Conservation (phyloP, 2,797 vertebrate genomes). For the Gadopsis bispinosus region DNA sequence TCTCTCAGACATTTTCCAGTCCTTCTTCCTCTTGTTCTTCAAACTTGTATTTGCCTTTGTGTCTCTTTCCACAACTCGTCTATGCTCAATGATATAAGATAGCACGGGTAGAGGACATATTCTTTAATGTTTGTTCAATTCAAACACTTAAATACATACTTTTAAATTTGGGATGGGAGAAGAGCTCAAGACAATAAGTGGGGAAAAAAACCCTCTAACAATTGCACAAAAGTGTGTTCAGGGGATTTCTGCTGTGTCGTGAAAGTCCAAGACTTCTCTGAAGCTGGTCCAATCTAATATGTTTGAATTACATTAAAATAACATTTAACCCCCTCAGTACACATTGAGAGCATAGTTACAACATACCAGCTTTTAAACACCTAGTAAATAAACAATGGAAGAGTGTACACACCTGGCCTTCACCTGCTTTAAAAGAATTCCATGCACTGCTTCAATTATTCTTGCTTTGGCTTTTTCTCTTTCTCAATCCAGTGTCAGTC, state of each 20-base stretch:
- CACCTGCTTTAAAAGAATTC: background rate
- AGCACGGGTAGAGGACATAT: background rate
- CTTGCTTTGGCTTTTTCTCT: background rate
- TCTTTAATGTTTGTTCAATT: background rate
- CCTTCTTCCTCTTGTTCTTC: slow-evolving; percentile 22
- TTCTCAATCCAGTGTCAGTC: slow-evolving; percentile 14
- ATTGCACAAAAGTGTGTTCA: background rate
- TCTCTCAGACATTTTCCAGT: slow-evolving; percentile 49
- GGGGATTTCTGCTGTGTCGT: too few species aligned
- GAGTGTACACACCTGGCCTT: background rate
- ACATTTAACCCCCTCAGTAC: background rate
- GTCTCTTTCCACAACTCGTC: background rate
- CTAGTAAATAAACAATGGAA: background rate
- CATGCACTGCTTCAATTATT: background rate
- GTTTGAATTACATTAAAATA: too few species aligned
- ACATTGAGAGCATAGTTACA: background rate
- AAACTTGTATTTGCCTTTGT: slow-evolving; percentile 1
- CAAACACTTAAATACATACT: background rate
- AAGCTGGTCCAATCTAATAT: background rate
- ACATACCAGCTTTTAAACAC: background rate
- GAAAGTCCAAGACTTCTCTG: too few species aligned
- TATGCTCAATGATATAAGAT: background rate
- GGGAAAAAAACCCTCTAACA: background rate
- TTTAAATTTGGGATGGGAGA: background rate
- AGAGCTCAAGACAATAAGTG: background rate